Conservation (phyloP, 2,113 vertebrate species). For the Pseudolaguvia tuberculata region DNA sequence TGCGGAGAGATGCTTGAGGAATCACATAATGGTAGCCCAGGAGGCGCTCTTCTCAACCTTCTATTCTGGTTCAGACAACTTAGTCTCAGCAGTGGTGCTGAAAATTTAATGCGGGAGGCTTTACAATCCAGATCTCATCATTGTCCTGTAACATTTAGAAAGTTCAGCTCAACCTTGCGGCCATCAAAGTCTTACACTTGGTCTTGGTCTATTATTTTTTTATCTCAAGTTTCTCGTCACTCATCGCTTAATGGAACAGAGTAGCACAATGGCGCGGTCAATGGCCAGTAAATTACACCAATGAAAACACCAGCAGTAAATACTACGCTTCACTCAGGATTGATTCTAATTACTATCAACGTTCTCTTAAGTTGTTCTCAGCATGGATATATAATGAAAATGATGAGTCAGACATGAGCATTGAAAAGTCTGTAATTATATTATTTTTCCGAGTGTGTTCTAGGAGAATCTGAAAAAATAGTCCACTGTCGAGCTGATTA, state of each 20-base stretch:
- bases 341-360: slow-evolving; percentile 45
- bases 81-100: slow-evolving; percentile 1
- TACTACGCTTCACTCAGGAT: slow-evolving; percentile 39
- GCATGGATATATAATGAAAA: slow-evolving; percentile 31
- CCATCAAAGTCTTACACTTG: neutral
- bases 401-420: slow-evolving; percentile 12
- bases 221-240: neutral
- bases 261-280: too few relatives aligned
- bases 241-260: slow-evolving; percentile 16
- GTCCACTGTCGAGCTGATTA: slow-evolving; percentile 7
- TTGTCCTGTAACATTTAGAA: slow-evolving; percentile 28
- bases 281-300: slow-evolving; percentile 40
- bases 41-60: slow-evolving; percentile 12
- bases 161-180: slow-evolving; percentile 23
- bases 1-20: slow-evolving; percentile 38
- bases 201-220: slow-evolving; percentile 13
- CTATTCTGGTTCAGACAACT: slow-evolving; percentile 7
- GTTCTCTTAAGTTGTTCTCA: slow-evolving; percentile 37
- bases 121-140: slow-evolving; percentile 8
- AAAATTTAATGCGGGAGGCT: slow-evolving; percentile 34
- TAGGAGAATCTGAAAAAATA: slow-evolving; percentile 10
- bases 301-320: slow-evolving; percentile 37
- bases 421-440: slow-evolving; percentile 34
- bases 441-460: slow-evolving; percentile 8
- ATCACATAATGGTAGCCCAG: slow-evolving; percentile 38